Conservation (phyloP, 2,797 vertebrate species). For the Varecia variegata region DNA sequence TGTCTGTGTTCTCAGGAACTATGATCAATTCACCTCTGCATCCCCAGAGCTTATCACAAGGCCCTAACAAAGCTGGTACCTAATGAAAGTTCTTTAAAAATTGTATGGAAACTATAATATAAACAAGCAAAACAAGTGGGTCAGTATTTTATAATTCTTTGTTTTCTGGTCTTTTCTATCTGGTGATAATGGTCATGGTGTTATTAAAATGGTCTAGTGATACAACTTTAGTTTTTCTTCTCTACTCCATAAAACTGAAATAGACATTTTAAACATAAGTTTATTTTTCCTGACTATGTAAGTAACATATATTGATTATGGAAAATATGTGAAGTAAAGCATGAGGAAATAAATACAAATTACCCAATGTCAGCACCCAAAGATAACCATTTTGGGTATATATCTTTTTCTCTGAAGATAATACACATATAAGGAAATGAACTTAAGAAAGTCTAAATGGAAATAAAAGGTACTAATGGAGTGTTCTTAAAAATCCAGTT, state of each 20-base stretch:
- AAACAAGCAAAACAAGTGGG: too few species aligned
- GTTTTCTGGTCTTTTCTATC: too few species aligned
- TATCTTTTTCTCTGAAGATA: neutral
- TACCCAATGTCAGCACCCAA: neutral
- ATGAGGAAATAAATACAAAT: conserved; percentile 46
- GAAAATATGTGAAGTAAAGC: conserved; percentile 25
- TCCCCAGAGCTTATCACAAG: neutral
- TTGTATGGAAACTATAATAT: neutral
- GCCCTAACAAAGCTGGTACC: neutral
- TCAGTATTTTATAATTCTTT: too few species aligned
- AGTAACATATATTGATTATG: neutral
- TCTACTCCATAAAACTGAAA: conserved; percentile 30
- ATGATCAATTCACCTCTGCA: neutral
- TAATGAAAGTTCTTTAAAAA: neutral
- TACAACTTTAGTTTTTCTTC: conserved; percentile 1
- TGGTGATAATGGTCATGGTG: too few species aligned
- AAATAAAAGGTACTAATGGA: neutral
- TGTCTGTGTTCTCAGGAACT: neutral
- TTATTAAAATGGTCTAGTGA: too few species aligned
- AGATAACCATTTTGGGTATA: neutral
- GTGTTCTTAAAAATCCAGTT: neutral
- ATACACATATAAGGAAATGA: neutral
- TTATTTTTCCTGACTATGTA: conserved; percentile 44
- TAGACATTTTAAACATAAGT: neutral
- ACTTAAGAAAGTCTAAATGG: conserved; percentile 12